Evolutionary conservation across 2,888 invertebrate species (phyloP), one percentile per base, ranked within the genome.

Genomic region (Apotomis capreana): DNA sequence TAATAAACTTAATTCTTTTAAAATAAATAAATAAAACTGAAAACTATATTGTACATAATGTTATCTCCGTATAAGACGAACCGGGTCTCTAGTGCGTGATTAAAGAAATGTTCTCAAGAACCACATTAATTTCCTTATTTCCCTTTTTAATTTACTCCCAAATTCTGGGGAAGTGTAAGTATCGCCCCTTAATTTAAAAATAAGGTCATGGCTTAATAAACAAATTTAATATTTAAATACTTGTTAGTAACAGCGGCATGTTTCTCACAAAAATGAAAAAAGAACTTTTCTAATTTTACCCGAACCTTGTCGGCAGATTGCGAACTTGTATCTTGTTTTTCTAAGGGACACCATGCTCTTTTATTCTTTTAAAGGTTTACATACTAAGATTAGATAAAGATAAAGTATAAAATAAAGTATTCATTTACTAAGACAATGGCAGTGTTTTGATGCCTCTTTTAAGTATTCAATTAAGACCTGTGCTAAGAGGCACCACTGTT

Each of bases 201-300:
- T 75, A 76, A 80, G 77, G 78, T 62, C 76, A 70, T 74, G 76
- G 73, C 79, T 81, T 83, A 79, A 79, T 82, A 85, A 85, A 82
- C 82, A 81, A 83, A 82, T 80, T 82, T 83, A 86, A 87, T 87
- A 87, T 86, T 87, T 86, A 82, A 86, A 83, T 81, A 83, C 81
- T 85, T 82, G 81, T 81, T 81, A 80, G 78, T 79, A 75, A 80
- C 80, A 58, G 68, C 75, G 69, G 75, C 77, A 69, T 76, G 75
- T 75, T 79, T 51, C 70, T 52, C 37, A 76, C 78, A 76, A 82
- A 81, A 82, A 81, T 80, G 75, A 79, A 77, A 73, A 75, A 67
- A 70, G 75, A 87, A 87, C 83, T 88, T 88, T 87, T 86, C 83
- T 85, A 87, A 88, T 87, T 87, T 84, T 78, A 80, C 74, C 77